Evolutionary conservation across 2,113 vertebrate genomes (phyloP), one percentile per base, ranked within the genome.

Genomic region (Eublepharis macularius): DNA sequence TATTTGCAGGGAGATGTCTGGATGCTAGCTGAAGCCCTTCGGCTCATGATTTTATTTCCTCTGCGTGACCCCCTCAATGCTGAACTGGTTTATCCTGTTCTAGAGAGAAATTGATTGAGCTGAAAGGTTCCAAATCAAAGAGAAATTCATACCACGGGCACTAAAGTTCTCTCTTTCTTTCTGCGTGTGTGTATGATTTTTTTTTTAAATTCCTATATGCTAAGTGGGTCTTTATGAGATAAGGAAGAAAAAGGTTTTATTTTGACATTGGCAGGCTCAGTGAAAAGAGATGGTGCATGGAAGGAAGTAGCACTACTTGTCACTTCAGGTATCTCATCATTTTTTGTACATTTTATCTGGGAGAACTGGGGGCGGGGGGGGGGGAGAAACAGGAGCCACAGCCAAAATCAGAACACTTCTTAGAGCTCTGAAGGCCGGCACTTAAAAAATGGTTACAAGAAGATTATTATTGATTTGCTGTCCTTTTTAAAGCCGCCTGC

Each of bases 391-490:
- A 80, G 83, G 83, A 60, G 51, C 41, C 76, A 13, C 29, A 39
- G 66, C 32, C 32, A 77, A 82, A 76, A 68, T 76, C 32, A 9
- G 32, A 3, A 86, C 75, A 65, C 41, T 24, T 19, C 0, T 1
- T 74, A 54, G 19, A 29, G 49, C 6, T 86, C 32, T 54, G 10
- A 54, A 74, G 11, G 19, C 43, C 81, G 80, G 70, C 60, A 72
- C 68, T 92, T 4, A 29, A 51, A 49, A 49, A 60, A 2, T 54
- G 63, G 2, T 39, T 80, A 32, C 68, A 80, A 69, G 47, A 82
- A 85, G 80, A 47, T 21, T 78, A 65, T 72, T n/a, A 60, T 45
- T 74, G 36, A 39, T 91, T 47, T 81, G 16, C 7, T 86, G 10
- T 32, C 17, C 12, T 78, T 69, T 90, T 69, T 90, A 65, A 69